Percentiles rank a stretch among this genome's conserved stretches.
These are phyloP conservation scores for Zeus faber DNA, from an alignment of 2,113 vertebrate genomes.

Conservation along the genomic window DNA sequence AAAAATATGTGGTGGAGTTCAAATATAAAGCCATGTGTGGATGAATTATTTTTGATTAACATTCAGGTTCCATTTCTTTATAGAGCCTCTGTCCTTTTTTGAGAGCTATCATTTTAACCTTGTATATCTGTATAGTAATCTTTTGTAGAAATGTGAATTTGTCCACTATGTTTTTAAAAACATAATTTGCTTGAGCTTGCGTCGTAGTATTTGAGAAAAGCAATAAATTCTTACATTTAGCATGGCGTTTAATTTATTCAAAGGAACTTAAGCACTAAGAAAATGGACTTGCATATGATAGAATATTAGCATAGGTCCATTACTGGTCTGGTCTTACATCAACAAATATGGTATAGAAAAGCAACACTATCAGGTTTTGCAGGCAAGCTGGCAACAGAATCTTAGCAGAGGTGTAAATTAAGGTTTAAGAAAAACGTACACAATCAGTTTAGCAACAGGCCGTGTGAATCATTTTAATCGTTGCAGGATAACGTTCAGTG, in stretches of 20 bases:
- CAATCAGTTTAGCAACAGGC: too few relatives aligned
- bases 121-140: constrained; percentile 85
- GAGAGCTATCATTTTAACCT: constrained; percentile 56
- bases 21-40: too few relatives aligned
- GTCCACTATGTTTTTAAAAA: constrained; percentile 91
- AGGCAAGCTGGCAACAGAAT: too few relatives aligned
- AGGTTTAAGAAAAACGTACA: too few relatives aligned
- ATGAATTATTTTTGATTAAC: background rate
- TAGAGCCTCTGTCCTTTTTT: background rate
- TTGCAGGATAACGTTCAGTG: constrained; percentile 43
- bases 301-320: background rate
- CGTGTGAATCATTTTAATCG: constrained; percentile 40
- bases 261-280: too few relatives aligned
- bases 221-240: constrained; percentile 90
- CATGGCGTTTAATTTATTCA: constrained; percentile 56
- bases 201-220: constrained; percentile 96
- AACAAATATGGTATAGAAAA: background rate
- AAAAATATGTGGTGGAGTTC: background rate
- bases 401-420: too few relatives aligned
- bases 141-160: constrained; percentile 94
- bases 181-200: constrained; percentile 91
- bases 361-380: background rate
- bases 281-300: too few relatives aligned
- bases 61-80: background rate
- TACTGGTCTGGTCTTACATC: background rate